Base-by-base conservation (phyloP, 35 echinoderm and acorn worm species). In the Lytechinus variegatus region DNA sequence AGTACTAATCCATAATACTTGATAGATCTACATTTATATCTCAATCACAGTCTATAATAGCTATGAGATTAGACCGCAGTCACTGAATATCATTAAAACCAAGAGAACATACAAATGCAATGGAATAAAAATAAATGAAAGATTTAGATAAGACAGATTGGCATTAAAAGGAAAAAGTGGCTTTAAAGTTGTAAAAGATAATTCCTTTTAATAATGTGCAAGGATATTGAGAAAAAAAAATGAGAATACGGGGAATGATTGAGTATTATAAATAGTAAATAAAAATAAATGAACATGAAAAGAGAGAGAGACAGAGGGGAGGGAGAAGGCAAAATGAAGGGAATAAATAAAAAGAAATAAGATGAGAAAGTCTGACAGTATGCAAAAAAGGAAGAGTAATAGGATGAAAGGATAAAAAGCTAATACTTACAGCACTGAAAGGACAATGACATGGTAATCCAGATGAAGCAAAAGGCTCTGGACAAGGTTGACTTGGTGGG, bases 301-400 rank as follows among this genome's bases (percentile, higher is more conserved):
- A 95, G 56, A 52, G 7, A 19, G 33, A 27, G 66, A 61, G 94
- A 79, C 24, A 58, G 19, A 95, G 58, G 52, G 27, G 94, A 58
- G 52, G n/a, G 28, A 61, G 94, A 79, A 87, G 94, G n/a, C 87
- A 28, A 72, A 72, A 52, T 44, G 2, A 10, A 94, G 94, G n/a
- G n/a, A 44, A 44, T 44, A 44, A 44, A 44, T 44, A 44, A 0
- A 44, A 44, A 1, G 33, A 44, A 44, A 44, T 44, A 2, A 94
- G 94, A 72, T 28, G 0, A 51, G n/a, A 55, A 19, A 51, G 94
- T 8, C 54, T 10, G 11, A 28, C 21, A 72, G 21, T 12, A 29
- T 16, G 94, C 24, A 29, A 27, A 72, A 61, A 56, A 72, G 21
- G 54, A 86, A 61, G 94, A 72, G 86, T 54, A 3, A 94, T 54